Evolutionary conservation across 2,888 invertebrate genomes (phyloP), one percentile per base, ranked within the genome.

Genomic region (Pheosia tremula): DNA sequence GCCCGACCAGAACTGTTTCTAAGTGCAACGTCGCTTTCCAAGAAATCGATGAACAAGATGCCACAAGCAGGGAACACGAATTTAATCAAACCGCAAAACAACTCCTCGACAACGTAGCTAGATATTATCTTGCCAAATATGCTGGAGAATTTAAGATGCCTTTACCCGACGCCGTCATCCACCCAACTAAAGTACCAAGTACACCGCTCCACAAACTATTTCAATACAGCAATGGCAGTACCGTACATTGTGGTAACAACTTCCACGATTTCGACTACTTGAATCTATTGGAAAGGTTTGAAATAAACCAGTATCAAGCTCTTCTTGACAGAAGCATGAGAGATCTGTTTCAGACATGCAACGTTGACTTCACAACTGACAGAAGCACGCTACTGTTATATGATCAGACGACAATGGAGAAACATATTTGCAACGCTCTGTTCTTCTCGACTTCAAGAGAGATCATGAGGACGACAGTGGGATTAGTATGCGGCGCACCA

Each of bases 391-490:
- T 92, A 13, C 60, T 84, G 39, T 89, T 84, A 63, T 92, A 87
- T 63, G 93, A 93, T 69, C 82, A 82, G 60, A 93, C 91, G 0
- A 81, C 87, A 0, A 93, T 93, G 93, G 93, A 93, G 64, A 62
- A 78, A 37, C 87, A 90, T 67, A 84, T 93, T 56, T 87, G 89
- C 59, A 68, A 71, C 2, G 79, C 82, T 10, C 74, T 93, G n/a
- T 62, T 90, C 0, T 90, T 91, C 65, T 63, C 83, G 0, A 89
- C 82, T 37, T 88, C 91, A 0, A 83, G 89, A 49, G 89, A 89
- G 63, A 87, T 93, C 41, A 93, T 93, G 91, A 82, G 91, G 56
- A 84, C 80, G 39, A 87, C 81, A 3, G 90, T 94, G 0, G 78
- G 82, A 54, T 72, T 93, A 38, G 87, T 90, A 0, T 93, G 94